Base-by-base conservation (phyloP, 2,113 vertebrate genomes). In the Tauraco erythrolophus region DNA sequence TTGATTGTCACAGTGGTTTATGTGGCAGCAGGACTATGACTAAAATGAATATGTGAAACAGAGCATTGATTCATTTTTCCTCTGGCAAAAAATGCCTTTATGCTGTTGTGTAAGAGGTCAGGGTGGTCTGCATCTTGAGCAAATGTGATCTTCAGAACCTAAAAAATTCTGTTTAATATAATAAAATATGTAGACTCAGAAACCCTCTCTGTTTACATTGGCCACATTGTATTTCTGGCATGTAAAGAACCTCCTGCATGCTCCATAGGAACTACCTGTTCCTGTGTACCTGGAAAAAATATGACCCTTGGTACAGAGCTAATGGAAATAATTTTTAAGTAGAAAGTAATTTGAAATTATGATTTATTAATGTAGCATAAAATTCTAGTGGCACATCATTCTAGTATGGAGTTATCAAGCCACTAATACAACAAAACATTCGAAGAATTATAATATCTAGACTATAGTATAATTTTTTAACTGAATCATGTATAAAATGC, bases 61-160 rank as follows among this genome's bases (percentile, higher is more conserved):
- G 43, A 90, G 54, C 56, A 87, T 22, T 62, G 58, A 48, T 70
- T 95, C 19, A 78, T 61, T 95, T 94, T 95, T 91, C 75, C 76
- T 80, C 76, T 81, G 69, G 81, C 68, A 75, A 87, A 91, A 68
- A 66, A 71, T 21, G 3, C 70, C 15, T 76, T 79, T 35, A 27
- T 74, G 56, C 17, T 82, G 9, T 92, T 94, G 48, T 46, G n/a
- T 89, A 92, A 94, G 69, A 78, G 19, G 19, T 71, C 39, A 68
- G 28, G 35, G 48, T 71, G 23, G 14, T 89, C 53, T 78, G 39
- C 6, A 11, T 83, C 37, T 68, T 83, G 48, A 71, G 30, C 10
- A 80, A 70, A 91, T 48, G 18, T 66, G 46, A 91, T 50, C 35
- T 70, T 68, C 31, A 39, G n/a, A 90, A 64, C 7, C 33, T 30